Evolutionary conservation across 2,113 vertebrate species (phyloP).

Genomic region (Burhinus bistriatus): DNA sequence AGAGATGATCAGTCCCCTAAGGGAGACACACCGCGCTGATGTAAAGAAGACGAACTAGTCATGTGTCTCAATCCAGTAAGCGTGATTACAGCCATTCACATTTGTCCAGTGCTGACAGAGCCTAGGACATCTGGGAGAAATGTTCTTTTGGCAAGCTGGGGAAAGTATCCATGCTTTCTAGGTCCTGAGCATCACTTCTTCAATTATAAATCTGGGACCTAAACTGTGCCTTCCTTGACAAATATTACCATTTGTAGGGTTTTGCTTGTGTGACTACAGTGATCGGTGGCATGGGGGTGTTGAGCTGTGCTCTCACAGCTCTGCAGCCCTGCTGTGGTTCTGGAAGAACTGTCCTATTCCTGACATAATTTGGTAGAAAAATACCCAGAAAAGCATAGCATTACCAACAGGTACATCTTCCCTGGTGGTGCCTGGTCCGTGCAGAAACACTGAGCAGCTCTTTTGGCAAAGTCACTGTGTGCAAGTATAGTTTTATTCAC

Average conservation of each 20-base stretch:
- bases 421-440: background rate
- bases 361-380: background rate
- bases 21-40: background rate
- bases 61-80: background rate
- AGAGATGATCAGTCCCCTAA: background rate
- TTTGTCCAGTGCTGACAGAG: background rate
- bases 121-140: background rate
- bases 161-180: background rate
- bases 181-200: background rate
- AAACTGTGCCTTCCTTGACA: background rate
- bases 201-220: background rate
- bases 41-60: background rate
- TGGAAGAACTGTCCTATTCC: background rate
- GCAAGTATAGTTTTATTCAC: background rate
- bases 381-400: background rate
- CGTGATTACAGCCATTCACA: background rate
- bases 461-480: background rate
- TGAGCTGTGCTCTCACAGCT: background rate
- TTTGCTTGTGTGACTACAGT: background rate
- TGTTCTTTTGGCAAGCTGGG: background rate
- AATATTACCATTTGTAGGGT: background rate
- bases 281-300: accelerated
- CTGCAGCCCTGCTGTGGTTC: background rate
- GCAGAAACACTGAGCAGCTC: background rate
- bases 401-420: background rate